phyloP scores from a whole-genome alignment of 2,797 vertebrate genomes.

The Danio choprae region DNA sequence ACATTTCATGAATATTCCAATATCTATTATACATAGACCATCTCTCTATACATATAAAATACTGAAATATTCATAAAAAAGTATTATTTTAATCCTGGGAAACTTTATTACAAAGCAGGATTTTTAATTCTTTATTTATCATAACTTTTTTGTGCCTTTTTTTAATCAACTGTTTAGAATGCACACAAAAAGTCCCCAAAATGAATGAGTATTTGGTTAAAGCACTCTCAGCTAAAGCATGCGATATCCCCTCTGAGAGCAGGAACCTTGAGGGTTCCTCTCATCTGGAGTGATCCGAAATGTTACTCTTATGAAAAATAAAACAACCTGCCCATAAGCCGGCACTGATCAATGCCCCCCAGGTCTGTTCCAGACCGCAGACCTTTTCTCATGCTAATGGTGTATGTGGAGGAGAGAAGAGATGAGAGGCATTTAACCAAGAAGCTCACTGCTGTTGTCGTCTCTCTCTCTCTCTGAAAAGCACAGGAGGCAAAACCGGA shows the following conservation, averaged over 20 bases:
- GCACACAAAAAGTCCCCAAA: not conserved
- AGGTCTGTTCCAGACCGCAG: conserved; percentile 34
- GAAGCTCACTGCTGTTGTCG: conserved; percentile 58
- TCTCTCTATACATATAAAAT: no score
- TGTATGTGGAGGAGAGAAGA: conserved; percentile 44
- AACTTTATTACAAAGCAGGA: no score
- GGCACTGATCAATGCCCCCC: conserved; percentile 23
- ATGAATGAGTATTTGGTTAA: not conserved
- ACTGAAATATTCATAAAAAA: no score
- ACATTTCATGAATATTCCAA: no score
- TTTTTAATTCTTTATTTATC: no score
- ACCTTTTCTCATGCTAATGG: conserved; percentile 71
- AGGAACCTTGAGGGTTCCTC: conserved; percentile 14
- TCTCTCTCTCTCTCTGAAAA: conserved; percentile 61
- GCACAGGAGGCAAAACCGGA: conserved; percentile 67
- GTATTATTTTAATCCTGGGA: no score
- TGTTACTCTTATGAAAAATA: conserved; percentile 45
- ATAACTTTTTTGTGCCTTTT: no score
- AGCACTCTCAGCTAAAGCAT: conserved; percentile 6
- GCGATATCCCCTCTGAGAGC: conserved; percentile 28
- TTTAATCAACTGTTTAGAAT: not conserved
- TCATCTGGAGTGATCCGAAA: conserved; percentile 34
- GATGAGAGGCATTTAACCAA: conserved; percentile 61
- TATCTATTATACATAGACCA: no score
- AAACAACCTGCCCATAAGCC: conserved; percentile 45